Evolutionary conservation across 1,140 invertebrate genomes (phyloP).

Genomic region (Coenobita brevimanus): DNA sequence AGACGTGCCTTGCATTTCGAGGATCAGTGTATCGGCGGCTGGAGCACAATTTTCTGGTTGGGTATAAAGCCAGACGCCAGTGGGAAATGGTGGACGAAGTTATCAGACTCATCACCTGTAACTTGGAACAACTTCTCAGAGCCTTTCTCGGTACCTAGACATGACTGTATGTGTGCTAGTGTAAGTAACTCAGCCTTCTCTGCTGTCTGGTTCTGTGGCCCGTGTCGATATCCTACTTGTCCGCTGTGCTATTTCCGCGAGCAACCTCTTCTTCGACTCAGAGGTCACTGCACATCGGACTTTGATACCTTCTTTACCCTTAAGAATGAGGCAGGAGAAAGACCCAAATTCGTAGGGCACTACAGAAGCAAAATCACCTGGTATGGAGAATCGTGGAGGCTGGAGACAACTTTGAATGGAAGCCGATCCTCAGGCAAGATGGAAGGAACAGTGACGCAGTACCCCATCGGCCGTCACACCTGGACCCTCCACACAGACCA

Average conservation of each 20-base stretch:
- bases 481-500: neutral
- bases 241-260: neutral
- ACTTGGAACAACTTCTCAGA: neutral
- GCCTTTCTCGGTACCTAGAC: neutral
- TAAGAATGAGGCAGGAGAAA: neutral
- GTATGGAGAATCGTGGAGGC: neutral
- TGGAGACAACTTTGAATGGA: neutral
- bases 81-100: neutral
- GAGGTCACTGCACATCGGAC: neutral
- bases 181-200: neutral
- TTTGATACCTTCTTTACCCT: conserved; percentile 11
- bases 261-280: neutral
- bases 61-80: neutral
- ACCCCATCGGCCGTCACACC: conserved; percentile 2
- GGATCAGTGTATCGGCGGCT: neutral
- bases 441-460: neutral
- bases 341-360: neutral
- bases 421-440: neutral
- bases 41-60: conserved; percentile 8
- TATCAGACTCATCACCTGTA: neutral
- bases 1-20: neutral
- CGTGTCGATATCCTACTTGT: neutral
- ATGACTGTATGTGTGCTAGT: neutral
- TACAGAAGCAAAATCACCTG: neutral
- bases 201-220: neutral